Evolutionary conservation across 2,797 vertebrate genomes (phyloP).

Genomic region (Smutsia gigantea): DNA sequence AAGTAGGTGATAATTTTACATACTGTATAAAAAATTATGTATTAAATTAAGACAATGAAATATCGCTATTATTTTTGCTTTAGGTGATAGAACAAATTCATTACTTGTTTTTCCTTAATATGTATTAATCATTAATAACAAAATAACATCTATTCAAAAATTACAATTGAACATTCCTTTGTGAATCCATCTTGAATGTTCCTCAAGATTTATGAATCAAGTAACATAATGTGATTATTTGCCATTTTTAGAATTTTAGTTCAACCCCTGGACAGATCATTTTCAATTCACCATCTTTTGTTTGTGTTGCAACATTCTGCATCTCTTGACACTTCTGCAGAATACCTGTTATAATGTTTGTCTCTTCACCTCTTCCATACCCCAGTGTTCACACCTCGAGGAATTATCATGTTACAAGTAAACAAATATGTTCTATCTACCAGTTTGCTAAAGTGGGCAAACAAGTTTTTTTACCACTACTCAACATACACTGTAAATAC

Average conservation of each 20-base stretch:
- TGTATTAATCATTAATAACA: slow-evolving; percentile 3
- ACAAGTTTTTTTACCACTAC: slow-evolving; percentile 80
- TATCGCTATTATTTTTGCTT: background rate
- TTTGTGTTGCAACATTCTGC: slow-evolving; percentile 77
- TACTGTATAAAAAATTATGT: background rate
- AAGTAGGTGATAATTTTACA: background rate
- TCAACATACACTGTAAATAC: slow-evolving; percentile 75
- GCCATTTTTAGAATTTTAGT: slow-evolving; percentile 61
- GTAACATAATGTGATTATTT: slow-evolving; percentile 64
- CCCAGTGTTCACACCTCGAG: slow-evolving; percentile 82
- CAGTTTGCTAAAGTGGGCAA: slow-evolving; percentile 83
- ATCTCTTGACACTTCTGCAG: slow-evolving; percentile 79
- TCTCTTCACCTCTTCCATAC: slow-evolving; percentile 81
- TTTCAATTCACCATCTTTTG: slow-evolving; percentile 79
- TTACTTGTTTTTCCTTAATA: background rate
- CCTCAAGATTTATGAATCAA: slow-evolving; percentile 46
- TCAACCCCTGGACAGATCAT: slow-evolving; percentile 78
- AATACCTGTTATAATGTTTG: slow-evolving; percentile 81
- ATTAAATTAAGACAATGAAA: background rate
- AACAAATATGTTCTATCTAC: slow-evolving; percentile 86
- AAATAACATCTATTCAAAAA: slow-evolving; percentile 57
- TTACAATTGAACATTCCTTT: slow-evolving; percentile 9
- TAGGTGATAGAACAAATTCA: background rate
- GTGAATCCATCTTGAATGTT: slow-evolving; percentile 58
- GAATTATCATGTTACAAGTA: slow-evolving; percentile 85